These are phyloP conservation scores for Coptotermes formosanus DNA, from an alignment of 1,140 invertebrate genomes.

Conservation along the genomic window DNA sequence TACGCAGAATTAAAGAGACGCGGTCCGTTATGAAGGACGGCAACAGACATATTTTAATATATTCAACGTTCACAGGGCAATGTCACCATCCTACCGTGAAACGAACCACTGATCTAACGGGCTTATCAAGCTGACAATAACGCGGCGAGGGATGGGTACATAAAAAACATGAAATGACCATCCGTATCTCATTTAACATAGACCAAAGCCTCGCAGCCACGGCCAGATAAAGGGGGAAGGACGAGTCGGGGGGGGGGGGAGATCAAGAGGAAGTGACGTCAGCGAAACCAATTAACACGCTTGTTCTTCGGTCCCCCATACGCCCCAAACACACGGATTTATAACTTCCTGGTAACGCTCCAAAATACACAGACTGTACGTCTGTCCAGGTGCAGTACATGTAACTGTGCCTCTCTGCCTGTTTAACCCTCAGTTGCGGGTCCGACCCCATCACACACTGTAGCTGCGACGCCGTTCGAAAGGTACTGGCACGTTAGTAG, in stretches of 20 bases:
- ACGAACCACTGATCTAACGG: background rate
- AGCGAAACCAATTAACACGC: constrained; percentile 1
- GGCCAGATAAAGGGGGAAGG: background rate
- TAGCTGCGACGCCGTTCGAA: too few species aligned
- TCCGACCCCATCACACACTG: too few species aligned
- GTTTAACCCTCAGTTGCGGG: too few species aligned
- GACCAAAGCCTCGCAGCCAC: background rate
- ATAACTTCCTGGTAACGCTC: too few species aligned
- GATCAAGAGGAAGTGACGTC: background rate
- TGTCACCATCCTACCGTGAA: background rate
- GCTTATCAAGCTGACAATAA: background rate
- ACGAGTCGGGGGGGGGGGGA: background rate
- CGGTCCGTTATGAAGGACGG: background rate
- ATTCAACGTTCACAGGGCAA: background rate
- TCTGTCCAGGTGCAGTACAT: too few species aligned
- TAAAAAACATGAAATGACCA: background rate
- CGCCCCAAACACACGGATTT: too few species aligned
- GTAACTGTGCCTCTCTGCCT: too few species aligned
- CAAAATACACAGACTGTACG: too few species aligned
- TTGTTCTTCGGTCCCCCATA: background rate
- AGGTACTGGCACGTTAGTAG: too few species aligned
- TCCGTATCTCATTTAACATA: background rate
- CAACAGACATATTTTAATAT: background rate
- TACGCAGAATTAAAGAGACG: background rate
- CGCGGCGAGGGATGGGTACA: background rate